Evolutionary conservation across 2,888 invertebrate genomes (phyloP).

Genomic region (Agelastica alni): DNA sequence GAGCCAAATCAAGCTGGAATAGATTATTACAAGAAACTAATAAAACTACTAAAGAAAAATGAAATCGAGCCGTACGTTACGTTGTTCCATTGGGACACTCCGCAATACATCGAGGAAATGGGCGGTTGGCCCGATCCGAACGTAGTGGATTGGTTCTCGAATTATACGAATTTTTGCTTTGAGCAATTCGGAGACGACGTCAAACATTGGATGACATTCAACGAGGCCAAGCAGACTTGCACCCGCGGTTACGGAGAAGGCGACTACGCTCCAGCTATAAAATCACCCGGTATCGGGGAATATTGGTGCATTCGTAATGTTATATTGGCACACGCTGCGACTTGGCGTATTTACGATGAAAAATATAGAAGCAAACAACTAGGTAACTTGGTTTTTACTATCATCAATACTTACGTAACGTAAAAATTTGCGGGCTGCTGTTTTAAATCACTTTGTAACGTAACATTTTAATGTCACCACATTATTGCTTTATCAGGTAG

Average conservation of each 20-base stretch:
- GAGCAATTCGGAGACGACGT: constrained; percentile 39
- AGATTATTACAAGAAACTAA: constrained; percentile 31
- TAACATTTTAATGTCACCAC: too few species aligned
- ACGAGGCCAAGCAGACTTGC: constrained; percentile 39
- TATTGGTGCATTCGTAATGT: constrained; percentile 63
- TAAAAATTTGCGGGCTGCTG: too few species aligned
- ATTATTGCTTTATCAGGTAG: not conserved
- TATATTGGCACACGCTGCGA: constrained; percentile 56
- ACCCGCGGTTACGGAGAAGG: constrained; percentile 28
- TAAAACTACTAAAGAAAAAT: constrained; percentile 6
- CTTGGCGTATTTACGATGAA: constrained; percentile 53
- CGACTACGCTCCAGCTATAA: constrained; percentile 8
- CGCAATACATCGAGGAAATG: constrained; percentile 11
- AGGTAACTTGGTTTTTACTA: too few species aligned
- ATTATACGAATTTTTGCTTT: constrained; percentile 41
- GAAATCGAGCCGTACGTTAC: constrained; percentile 23
- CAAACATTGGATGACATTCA: constrained; percentile 42
- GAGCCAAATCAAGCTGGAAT: constrained; percentile 32
- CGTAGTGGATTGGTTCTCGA: constrained; percentile 34
- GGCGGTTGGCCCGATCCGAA: constrained; percentile 38
- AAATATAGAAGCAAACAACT: constrained; percentile 49
- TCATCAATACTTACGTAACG: too few species aligned
- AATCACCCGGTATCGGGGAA: constrained; percentile 41
- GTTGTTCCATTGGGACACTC: constrained; percentile 18
- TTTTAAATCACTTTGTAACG: too few species aligned